Evolutionary conservation across 2,888 invertebrate genomes (phyloP).

Genomic region (Drosophila infuscata): DNA sequence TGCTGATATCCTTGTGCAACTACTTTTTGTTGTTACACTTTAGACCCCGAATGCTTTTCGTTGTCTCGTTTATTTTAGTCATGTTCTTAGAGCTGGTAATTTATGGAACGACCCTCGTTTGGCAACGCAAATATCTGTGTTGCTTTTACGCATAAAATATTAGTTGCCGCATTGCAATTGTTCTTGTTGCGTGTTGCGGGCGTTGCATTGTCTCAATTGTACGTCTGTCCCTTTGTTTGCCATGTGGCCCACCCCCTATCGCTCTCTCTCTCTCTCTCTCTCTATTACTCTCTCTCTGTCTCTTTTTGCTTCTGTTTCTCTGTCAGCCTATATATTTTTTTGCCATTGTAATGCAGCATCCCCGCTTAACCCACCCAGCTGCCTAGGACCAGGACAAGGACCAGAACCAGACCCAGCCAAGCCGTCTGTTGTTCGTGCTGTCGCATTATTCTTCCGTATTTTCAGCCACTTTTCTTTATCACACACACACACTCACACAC

Average conservation of each 20-base stretch:
- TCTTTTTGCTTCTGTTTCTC: constrained; percentile 13
- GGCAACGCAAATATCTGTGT: constrained; percentile 27
- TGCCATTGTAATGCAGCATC: constrained; percentile 65
- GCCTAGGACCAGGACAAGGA: background rate
- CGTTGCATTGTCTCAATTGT: constrained; percentile 73
- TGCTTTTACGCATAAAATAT: constrained; percentile 79
- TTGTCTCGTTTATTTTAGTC: background rate
- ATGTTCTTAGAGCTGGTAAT: constrained; percentile 3
- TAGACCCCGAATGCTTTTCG: background rate
- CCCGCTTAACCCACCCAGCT: constrained; percentile 19
- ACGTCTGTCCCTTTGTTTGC: constrained; percentile 8
- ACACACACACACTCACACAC: constrained; percentile 50
- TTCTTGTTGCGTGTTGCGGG: constrained; percentile 70
- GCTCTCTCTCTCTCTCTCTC: background rate
- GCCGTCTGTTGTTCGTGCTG: constrained; percentile 74
- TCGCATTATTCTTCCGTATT: constrained; percentile 81
- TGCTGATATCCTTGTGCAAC: background rate
- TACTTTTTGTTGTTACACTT: background rate
- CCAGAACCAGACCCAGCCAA: background rate
- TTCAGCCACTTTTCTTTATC: constrained; percentile 81
- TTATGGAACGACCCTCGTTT: constrained; percentile 39
- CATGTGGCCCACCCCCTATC: background rate
- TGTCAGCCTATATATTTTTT: constrained; percentile 65
- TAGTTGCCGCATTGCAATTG: constrained; percentile 79
- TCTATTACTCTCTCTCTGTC: background rate